Evolutionary conservation across 2,797 vertebrate species (phyloP), one percentile per base, ranked within the genome.

Genomic region (Staurois parvus): DNA sequence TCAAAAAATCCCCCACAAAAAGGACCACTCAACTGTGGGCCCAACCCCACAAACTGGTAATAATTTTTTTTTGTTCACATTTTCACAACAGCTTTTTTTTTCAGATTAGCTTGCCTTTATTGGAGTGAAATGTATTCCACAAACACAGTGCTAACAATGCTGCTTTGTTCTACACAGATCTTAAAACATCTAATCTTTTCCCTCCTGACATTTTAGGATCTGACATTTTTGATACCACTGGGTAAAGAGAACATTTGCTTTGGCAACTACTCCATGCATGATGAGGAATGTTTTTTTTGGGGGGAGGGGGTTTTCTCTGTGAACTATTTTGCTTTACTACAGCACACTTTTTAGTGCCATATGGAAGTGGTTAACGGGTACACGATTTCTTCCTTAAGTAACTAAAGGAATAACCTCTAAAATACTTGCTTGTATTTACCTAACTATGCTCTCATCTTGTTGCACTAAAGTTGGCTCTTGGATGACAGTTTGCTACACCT

Each of bases 131-230:
- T 3, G 52, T 45, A n/a, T 1, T 24, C 24, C n/a, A 67, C 30
- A 45, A 73, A 17, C 34, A 9, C 30, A 1, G 13, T 48, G 26
- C 72, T 80, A 85, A 81, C 59, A 12, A 74, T 56, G 59, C 37
- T 26, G 10, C 66, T 91, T 91, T 91, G 69, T 92, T 90, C 89
- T 88, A 90, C 87, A 6, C 89, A 92, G 90, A 87, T 91, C 89
- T 88, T 90, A 90, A 64, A 87, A 32, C 82, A 88, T 85, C 90
- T 64, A 86, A 86, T 77, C 88, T 88, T 86, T 90, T 89, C 89
- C 91, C 89, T 72, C 89, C 90, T 88, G 90, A 92, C 85, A 87
- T 92, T 85, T 88, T 90, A 83, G 90, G 88, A 83, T 84, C 91
- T 90, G 90, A 91, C 87, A 88, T 93, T 88, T 84, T 90, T 88